Conservation (phyloP, 2,113 vertebrate species). For the Gasterosteus nipponicus region DNA sequence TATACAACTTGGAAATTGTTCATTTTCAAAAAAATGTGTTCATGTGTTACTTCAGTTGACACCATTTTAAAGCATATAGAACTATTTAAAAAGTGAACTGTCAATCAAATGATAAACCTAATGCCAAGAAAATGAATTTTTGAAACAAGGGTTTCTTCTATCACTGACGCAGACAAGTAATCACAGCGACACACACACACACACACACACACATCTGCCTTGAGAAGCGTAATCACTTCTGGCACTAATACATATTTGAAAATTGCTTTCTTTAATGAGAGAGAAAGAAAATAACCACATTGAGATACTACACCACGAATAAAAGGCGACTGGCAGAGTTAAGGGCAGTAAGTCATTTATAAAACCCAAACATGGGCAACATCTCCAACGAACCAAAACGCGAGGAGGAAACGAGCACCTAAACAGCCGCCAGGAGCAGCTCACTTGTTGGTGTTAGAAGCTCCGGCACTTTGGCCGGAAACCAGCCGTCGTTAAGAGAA, state of each 20-base stretch:
- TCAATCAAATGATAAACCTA: constrained; percentile 34
- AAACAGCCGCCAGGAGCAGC: constrained; percentile 4
- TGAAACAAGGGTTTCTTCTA: constrained; percentile 23
- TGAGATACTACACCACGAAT: not conserved
- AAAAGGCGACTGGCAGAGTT: not conserved
- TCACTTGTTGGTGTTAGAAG: not conserved
- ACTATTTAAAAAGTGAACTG: not conserved
- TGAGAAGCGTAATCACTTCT: not conserved
- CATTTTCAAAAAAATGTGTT: not conserved
- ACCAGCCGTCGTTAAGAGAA: constrained; percentile 19
- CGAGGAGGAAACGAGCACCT: not conserved
- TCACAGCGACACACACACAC: constrained; percentile 23
- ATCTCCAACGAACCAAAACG: not conserved
- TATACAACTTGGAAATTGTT: not conserved
- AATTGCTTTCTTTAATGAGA: not conserved
- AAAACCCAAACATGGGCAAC: not conserved
- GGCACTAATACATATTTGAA: not conserved
- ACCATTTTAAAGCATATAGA: no score
- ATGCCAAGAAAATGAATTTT: constrained; percentile 18
- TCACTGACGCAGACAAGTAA: constrained; percentile 12
- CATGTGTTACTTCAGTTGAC: not conserved
- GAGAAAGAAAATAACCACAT: constrained; percentile 7
- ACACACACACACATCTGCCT: constrained; percentile 13
- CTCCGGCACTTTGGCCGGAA: constrained; percentile 10
- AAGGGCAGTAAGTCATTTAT: not conserved